phyloP scores from a whole-genome alignment of 2,888 invertebrate genomes.

The Tachina lurida region DNA sequence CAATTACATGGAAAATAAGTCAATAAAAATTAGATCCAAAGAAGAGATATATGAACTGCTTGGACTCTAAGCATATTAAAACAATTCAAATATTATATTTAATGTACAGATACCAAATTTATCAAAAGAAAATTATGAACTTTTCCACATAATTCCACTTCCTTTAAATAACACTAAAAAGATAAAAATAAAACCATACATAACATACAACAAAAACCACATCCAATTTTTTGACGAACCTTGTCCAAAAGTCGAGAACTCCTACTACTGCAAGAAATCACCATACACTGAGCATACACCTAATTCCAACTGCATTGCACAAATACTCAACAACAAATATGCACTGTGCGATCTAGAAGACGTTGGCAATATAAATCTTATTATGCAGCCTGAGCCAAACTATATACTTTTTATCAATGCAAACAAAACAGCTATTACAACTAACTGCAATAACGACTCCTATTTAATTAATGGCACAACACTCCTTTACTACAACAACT shows the following conservation, averaged over 20 bases:
- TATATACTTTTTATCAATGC: not conserved
- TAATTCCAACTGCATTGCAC: constrained; percentile 19
- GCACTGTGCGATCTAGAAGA: constrained; percentile 17
- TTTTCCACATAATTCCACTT: too few relatives aligned
- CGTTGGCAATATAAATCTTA: constrained; percentile 11
- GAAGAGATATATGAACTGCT: not conserved
- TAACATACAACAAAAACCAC: too few relatives aligned
- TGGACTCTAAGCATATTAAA: constrained; percentile 5
- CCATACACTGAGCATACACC: constrained; percentile 1
- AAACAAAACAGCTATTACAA: not conserved
- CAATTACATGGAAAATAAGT: not conserved
- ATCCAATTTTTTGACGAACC: too few relatives aligned
- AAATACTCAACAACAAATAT: constrained; percentile 15
- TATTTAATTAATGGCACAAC: not conserved
- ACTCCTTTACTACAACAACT: constrained; percentile 29
- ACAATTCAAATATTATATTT: too few relatives aligned
- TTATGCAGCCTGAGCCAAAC: constrained; percentile 14
- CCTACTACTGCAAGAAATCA: constrained; percentile 39
- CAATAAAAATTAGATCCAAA: constrained; percentile 29
- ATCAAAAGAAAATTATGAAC: too few relatives aligned
- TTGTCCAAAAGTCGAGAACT: constrained; percentile 48
- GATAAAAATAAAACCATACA: too few relatives aligned
- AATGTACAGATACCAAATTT: too few relatives aligned
- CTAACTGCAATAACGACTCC: not conserved
- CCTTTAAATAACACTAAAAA: too few relatives aligned